Conservation (phyloP, 1,140 invertebrate species). For the Whitmania pigra region DNA sequence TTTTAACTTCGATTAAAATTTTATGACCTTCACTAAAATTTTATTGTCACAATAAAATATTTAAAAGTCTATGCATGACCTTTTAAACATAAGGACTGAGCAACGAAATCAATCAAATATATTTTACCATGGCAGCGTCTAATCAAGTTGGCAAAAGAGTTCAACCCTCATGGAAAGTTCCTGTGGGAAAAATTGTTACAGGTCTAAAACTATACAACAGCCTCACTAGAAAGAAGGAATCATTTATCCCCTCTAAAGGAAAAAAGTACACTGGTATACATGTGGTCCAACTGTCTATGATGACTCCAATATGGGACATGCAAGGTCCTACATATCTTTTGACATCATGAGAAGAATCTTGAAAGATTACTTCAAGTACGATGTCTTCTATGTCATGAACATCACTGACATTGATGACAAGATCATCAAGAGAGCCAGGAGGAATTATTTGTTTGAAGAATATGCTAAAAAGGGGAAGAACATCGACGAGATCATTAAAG, state of each 20-base stretch:
- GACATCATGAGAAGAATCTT: slow-evolving; percentile 88
- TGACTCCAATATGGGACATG: slow-evolving; percentile 98
- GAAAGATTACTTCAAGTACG: slow-evolving; percentile 84
- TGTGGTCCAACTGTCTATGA: slow-evolving; percentile 97
- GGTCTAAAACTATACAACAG: slow-evolving; percentile 73
- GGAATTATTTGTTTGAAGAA: slow-evolving; percentile 75
- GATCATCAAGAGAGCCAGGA: slow-evolving; percentile 85
- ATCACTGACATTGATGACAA: slow-evolving; percentile 99
- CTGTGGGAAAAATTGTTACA: slow-evolving; percentile 38
- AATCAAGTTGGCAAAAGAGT: slow-evolving; percentile 49
- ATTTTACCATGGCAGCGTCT: too few relatives aligned
- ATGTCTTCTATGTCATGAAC: slow-evolving; percentile 94
- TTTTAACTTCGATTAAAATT: too few relatives aligned
- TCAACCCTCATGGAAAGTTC: slow-evolving; percentile 57
- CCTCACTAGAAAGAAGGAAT: slow-evolving; percentile 74
- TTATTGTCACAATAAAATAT: too few relatives aligned
- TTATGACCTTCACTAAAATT: too few relatives aligned
- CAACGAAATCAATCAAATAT: too few relatives aligned
- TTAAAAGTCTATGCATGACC: too few relatives aligned
- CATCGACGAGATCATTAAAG: slow-evolving; percentile 32
- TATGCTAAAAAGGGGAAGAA: slow-evolving; percentile 50
- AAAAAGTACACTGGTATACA: slow-evolving; percentile 82
- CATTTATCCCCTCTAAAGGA: slow-evolving; percentile 73
- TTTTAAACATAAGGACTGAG: too few relatives aligned
- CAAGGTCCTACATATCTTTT: slow-evolving; percentile 94